These are phyloP conservation scores for Mormyrops boulengeri DNA, from an alignment of 2,797 vertebrate genomes.

Conservation along the genomic window DNA sequence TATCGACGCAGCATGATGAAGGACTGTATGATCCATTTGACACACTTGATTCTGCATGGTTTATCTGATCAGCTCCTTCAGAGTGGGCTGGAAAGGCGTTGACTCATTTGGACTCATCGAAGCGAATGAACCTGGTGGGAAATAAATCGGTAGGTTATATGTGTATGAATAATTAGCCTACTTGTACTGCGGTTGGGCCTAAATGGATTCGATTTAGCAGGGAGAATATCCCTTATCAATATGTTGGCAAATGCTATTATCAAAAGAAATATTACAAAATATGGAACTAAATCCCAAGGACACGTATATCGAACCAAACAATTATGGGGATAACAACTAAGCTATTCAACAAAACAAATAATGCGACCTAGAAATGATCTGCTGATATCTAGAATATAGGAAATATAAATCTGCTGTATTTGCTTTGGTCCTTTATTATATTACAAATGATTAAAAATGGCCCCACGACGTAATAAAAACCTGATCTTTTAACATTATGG, in stretches of 20 bases:
- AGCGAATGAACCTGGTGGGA: not conserved
- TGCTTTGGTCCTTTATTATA: not conserved
- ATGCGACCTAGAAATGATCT: not conserved
- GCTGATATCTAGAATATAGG: not conserved
- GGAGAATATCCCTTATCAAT: not conserved
- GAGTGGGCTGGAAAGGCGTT: not conserved
- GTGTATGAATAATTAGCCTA: not conserved
- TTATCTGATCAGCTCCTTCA: not conserved
- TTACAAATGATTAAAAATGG: not conserved
- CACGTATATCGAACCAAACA: not conserved
- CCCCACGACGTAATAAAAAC: not conserved
- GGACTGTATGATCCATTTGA: not conserved
- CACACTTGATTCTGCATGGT: too few species aligned
- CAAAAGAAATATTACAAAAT: not conserved
- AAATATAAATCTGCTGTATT: not conserved
- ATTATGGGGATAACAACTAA: not conserved
- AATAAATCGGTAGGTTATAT: not conserved
- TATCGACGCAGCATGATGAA: not conserved
- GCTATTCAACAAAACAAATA: not conserved
- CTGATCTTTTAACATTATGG: not conserved
- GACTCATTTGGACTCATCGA: not conserved
- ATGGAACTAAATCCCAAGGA: not conserved
- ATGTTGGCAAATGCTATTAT: not conserved
- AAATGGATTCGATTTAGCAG: not conserved
- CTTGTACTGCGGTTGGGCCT: not conserved